Conservation (phyloP, 1,140 invertebrate species). For the Drosophila pseudoobscura region DNA sequence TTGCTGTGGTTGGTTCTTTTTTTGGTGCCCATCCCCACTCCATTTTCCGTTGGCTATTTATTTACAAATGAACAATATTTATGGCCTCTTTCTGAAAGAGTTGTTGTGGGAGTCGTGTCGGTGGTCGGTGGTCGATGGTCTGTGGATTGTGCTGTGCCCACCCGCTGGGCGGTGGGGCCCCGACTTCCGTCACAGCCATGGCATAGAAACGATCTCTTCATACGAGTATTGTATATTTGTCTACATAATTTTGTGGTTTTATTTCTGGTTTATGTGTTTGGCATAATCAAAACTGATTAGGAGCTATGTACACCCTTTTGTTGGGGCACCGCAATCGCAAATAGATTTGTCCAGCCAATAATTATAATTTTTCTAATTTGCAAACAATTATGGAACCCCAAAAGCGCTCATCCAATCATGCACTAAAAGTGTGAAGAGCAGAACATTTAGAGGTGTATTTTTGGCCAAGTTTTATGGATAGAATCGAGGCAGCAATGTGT, state of each 20-base stretch:
- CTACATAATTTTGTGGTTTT: slow-evolving; percentile 64
- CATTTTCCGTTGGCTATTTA: slow-evolving; percentile 61
- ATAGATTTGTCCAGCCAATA: slow-evolving; percentile 39
- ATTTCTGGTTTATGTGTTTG: slow-evolving; percentile 39
- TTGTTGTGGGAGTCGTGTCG: slow-evolving; percentile 21
- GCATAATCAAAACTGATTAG: slow-evolving; percentile 50
- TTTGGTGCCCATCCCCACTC: background rate
- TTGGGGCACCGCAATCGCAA: slow-evolving; percentile 21
- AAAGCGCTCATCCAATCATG: slow-evolving; percentile 1
- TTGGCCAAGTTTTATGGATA: background rate
- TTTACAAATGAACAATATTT: slow-evolving; percentile 82
- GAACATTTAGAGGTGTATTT: slow-evolving; percentile 1
- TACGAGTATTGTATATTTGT: background rate
- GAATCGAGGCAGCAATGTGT: no score
- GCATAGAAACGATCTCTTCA: slow-evolving; percentile 52
- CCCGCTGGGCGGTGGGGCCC: slow-evolving; percentile 2
- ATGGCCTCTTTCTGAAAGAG: slow-evolving; percentile 66
- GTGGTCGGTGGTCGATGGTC: slow-evolving; percentile 3
- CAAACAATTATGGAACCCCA: slow-evolving; percentile 45
- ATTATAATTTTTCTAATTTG: slow-evolving; percentile 61
- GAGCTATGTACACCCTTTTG: slow-evolving; percentile 2
- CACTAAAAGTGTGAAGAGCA: slow-evolving; percentile 29
- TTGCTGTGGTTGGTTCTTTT: background rate
- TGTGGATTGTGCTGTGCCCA: background rate
- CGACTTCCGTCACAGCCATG: slow-evolving; percentile 57